Conservation (phyloP, 2,113 vertebrate genomes). For the Alectura lathami region DNA sequence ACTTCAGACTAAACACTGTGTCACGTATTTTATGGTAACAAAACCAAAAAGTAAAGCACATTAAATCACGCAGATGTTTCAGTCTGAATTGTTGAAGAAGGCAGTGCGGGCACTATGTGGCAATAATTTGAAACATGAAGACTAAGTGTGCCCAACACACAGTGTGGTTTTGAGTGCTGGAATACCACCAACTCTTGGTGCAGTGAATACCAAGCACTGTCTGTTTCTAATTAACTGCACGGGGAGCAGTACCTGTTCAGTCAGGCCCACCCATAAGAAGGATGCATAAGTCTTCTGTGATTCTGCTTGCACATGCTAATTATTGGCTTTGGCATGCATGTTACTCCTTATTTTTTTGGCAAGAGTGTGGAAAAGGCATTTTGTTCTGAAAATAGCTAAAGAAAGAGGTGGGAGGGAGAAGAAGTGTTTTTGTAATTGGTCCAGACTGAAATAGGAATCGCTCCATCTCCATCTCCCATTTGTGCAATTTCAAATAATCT, state of each 20-base stretch:
- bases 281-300: background rate
- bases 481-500: background rate
- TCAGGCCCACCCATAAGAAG: background rate
- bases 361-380: background rate
- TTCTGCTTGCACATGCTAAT: background rate
- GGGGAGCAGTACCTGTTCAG: background rate
- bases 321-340: background rate
- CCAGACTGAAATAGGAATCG: background rate
- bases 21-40: background rate
- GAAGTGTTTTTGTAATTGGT: background rate
- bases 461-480: background rate
- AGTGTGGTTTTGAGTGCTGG: background rate
- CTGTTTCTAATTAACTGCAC: background rate
- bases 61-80: background rate
- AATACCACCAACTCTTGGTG: background rate
- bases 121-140: background rate
- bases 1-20: background rate
- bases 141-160: background rate
- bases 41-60: background rate
- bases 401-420: background rate
- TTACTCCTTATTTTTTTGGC: background rate
- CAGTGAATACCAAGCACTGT: background rate
- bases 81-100: background rate
- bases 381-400: background rate
- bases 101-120: accelerated